phyloP scores from a whole-genome alignment of 2,113 vertebrate genomes.

The Odocoileus hemionus region DNA sequence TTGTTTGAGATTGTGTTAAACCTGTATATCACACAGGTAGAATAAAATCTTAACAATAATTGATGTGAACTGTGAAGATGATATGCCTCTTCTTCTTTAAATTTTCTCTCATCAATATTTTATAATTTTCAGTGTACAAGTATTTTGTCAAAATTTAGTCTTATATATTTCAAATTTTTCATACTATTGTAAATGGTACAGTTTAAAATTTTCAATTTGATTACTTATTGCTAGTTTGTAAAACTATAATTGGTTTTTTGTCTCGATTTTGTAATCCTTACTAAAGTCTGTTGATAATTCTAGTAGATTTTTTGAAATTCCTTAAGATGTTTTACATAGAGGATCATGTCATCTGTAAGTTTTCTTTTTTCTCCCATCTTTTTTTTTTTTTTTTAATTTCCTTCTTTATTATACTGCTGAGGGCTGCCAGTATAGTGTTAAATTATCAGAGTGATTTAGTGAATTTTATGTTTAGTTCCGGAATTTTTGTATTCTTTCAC shows the following conservation, averaged over 20 bases:
- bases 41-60: slow-evolving; percentile 13
- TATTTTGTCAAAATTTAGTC: not conserved
- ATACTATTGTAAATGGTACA: not conserved
- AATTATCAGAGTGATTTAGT: not conserved
- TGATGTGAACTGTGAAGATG: not conserved
- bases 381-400: not conserved
- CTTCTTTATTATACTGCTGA: not conserved
- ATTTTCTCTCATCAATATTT: not conserved
- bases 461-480: not conserved
- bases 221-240: not conserved
- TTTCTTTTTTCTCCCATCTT: not conserved
- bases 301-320: not conserved
- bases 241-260: not conserved
- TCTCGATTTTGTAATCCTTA: not conserved
- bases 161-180: not conserved
- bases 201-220: not conserved
- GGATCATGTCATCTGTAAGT: not conserved
- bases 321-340: not conserved
- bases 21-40: not conserved
- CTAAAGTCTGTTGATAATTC: not conserved
- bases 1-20: not conserved
- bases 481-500: not conserved
- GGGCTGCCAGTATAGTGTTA: not conserved
- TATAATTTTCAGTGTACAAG: not conserved
- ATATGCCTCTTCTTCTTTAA: not conserved